Conservation (phyloP, 2,113 vertebrate genomes). For the Indri indri region DNA sequence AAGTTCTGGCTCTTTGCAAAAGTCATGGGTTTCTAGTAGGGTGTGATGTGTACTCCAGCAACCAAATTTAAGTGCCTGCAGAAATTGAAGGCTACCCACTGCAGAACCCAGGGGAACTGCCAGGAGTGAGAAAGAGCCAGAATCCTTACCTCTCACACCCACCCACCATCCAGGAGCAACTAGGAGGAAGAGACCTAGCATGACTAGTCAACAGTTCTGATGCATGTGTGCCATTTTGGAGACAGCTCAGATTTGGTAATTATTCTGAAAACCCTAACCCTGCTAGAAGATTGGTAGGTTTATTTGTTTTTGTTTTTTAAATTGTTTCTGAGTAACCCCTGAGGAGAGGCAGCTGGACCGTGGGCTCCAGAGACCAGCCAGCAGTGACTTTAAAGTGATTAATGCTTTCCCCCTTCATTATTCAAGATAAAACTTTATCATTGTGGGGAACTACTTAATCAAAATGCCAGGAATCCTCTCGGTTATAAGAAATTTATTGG, state of each 20-base stretch:
- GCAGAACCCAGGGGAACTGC: fast-evolving
- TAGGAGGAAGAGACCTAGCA: background rate
- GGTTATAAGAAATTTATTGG: constrained; percentile 65
- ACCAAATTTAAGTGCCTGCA: background rate
- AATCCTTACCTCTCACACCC: background rate
- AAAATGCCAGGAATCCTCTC: constrained; percentile 70
- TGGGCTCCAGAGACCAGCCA: background rate
- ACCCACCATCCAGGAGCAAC: background rate
- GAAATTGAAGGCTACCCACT: background rate
- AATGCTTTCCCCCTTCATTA: constrained; percentile 48
- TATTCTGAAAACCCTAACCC: background rate
- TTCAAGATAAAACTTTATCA: constrained; percentile 67
- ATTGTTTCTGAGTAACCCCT: constrained; percentile 18
- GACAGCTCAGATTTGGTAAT: background rate
- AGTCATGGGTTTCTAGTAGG: background rate
- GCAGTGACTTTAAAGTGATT: constrained; percentile 49
- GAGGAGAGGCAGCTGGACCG: background rate
- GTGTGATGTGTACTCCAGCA: background rate
- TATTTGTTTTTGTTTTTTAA: background rate
- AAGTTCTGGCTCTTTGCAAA: fast-evolving
- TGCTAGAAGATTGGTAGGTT: background rate
- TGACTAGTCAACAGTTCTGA: background rate
- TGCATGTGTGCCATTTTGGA: background rate
- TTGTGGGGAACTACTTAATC: constrained; percentile 61
- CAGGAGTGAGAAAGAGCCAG: background rate